A percentile compares a stretch with the other conserved stretches of the same genome.
These are phyloP conservation scores for Caretta caretta DNA, from an alignment of 2,113 vertebrate genomes.

Conservation along the genomic window DNA sequence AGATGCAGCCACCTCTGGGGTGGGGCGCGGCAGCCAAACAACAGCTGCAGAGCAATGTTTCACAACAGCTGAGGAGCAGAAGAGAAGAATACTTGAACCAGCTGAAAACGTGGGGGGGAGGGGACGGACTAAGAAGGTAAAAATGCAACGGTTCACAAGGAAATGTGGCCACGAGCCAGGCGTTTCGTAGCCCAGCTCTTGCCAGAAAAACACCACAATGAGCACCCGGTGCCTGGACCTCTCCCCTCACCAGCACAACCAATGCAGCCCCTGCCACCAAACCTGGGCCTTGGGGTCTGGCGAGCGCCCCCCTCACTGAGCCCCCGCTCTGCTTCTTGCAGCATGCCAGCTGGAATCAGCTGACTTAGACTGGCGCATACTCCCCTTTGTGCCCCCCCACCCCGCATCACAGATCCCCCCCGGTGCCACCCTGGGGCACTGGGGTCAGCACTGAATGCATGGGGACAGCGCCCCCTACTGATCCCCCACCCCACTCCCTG, in stretches of 20 bases:
- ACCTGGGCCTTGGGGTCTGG: conserved; percentile 15
- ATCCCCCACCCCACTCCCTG: no score
- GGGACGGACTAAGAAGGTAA: neutral
- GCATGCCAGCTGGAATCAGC: neutral
- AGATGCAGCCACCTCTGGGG: neutral
- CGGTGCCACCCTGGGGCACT: no score
- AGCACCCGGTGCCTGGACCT: neutral
- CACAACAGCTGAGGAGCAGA: neutral
- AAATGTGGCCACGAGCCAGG: neutral
- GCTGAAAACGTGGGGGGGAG: neutral
- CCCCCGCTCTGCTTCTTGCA: neutral
- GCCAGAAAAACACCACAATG: neutral
- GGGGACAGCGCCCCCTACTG: no score
- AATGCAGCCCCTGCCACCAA: conserved; percentile 4
- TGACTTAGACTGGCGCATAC: neutral
- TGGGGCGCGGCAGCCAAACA: neutral
- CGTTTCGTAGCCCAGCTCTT: neutral
- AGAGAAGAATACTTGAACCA: neutral
- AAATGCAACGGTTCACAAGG: neutral
- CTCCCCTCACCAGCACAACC: neutral
- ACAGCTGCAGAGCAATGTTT: neutral
- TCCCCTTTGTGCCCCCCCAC: neutral
- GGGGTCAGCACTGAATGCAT: no score
- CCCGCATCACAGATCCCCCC: neutral
- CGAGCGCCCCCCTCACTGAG: neutral